Conservation (phyloP, 2,888 invertebrate genomes). For the Xiphydria camelus region DNA sequence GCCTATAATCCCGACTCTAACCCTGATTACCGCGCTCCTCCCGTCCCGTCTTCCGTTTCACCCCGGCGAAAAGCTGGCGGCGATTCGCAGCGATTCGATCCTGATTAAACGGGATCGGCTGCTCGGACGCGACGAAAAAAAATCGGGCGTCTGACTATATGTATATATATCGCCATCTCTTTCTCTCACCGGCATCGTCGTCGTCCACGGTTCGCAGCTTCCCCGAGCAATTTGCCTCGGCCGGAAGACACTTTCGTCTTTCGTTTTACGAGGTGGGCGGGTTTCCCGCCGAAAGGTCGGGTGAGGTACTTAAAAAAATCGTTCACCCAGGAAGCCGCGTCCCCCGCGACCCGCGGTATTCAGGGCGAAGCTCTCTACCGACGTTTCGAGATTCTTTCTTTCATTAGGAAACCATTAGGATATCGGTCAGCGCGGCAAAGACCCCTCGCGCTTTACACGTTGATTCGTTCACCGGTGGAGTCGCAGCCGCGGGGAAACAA, state of each 20-base stretch:
- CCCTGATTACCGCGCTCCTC: conserved; percentile 47
- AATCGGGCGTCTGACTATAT: conserved; percentile 1
- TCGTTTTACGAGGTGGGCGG: not conserved
- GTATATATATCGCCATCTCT: too few relatives aligned
- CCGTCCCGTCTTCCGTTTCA: too few relatives aligned
- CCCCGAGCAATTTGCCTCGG: too few relatives aligned
- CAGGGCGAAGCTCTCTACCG: not conserved
- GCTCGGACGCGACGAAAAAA: not conserved
- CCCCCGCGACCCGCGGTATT: not conserved
- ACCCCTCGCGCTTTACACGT: too few relatives aligned
- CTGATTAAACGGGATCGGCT: conserved; percentile 38
- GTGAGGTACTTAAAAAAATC: conserved; percentile 1
- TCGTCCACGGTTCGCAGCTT: too few relatives aligned
- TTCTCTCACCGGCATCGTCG: too few relatives aligned
- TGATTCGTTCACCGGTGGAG: conserved; percentile 36
- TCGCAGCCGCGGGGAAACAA: conserved; percentile 43
- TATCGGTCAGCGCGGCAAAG: conserved; percentile 31
- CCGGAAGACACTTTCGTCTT: too few relatives aligned
- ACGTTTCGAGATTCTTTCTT: conserved; percentile 21
- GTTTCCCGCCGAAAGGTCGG: too few relatives aligned
- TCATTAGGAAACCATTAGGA: conserved; percentile 33
- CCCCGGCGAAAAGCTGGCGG: conserved; percentile 7
- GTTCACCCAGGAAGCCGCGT: not conserved
- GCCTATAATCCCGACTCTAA: conserved; percentile 52
- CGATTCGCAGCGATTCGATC: conserved; percentile 36